phyloP scores from a whole-genome alignment of 2,888 invertebrate species.

The Hecatera dysodea region DNA sequence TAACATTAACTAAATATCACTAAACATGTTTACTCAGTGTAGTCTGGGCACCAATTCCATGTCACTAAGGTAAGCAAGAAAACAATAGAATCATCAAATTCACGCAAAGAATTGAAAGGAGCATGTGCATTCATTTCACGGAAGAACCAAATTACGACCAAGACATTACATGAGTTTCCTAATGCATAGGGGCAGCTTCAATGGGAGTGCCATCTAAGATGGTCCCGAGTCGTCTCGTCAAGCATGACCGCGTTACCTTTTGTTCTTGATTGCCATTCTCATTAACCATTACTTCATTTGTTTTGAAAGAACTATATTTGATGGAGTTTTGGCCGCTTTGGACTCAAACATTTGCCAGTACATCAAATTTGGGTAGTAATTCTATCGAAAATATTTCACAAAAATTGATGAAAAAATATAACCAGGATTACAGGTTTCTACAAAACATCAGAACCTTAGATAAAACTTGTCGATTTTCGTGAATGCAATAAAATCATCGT shows the following conservation, averaged over 20 bases:
- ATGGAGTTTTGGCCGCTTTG: constrained; percentile 54
- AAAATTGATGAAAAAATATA: background rate
- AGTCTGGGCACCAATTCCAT: constrained; percentile 55
- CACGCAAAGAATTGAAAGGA: constrained; percentile 52
- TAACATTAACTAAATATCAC: constrained; percentile 49
- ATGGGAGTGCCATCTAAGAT: constrained; percentile 51
- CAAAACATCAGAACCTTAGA: background rate
- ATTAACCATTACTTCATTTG: constrained; percentile 60
- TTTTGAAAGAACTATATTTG: constrained; percentile 47
- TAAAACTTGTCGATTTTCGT: constrained; percentile 25
- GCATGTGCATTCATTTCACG: constrained; percentile 56
- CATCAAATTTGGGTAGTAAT: background rate
- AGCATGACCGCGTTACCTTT: constrained; percentile 73
- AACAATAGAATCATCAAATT: constrained; percentile 38
- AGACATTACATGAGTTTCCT: constrained; percentile 33
- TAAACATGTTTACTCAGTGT: constrained; percentile 60
- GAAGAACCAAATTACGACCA: constrained; percentile 51
- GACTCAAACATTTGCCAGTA: constrained; percentile 1
- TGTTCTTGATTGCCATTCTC: constrained; percentile 64
- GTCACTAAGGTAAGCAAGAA: constrained; percentile 51
- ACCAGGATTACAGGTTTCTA: background rate
- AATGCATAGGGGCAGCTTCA: constrained; percentile 32
- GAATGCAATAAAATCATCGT: constrained; percentile 24
- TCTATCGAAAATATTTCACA: background rate
- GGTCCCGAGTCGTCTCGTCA: constrained; percentile 55